Evolutionary conservation across 1,140 invertebrate species (phyloP), one percentile per base, ranked within the genome.

Genomic region (Nymphalis io): DNA sequence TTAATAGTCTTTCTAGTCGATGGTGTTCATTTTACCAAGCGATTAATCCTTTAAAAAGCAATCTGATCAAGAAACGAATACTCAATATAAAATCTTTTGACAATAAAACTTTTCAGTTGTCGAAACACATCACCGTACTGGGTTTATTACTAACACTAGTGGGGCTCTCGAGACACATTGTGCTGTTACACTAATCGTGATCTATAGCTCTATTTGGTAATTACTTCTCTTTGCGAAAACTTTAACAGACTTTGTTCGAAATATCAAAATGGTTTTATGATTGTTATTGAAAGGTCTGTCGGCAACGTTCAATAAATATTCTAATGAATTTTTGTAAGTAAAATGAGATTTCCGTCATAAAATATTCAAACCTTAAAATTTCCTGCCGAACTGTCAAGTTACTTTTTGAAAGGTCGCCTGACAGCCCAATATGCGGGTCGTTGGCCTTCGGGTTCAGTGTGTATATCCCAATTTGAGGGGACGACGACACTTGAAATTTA

Each of bases 101-200:
- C 38, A 23, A 66, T 66, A 39, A 40, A 70, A 76, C 46, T 73
- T 67, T 67, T 76, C 74, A 73, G 61, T 71, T 51, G 46, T 51
- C 46, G 46, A 51, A 76, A 66, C 73, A 71, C 71, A 76, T 73
- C 74, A 71, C 74, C 70, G 40, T 46, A 67, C 57, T 70, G 63
- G 39, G 68, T 70, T 70, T 73, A 76, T 76, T 76, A 71, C 68
- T 64, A 58, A 59, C 69, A 57, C 64, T 40, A 61, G 62, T 71
- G 23, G 21, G 38, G 57, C 74, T 64, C 68, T 51, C 40, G 74
- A 68, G 74, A 51, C 70, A 62, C 72, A 70, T 76, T 73, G 60
- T 62, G 46, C 58, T 75, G 63, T 73, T 68, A 73, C 68, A 68
- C 68, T 73, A 71, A 76, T 76, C 70, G 68, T 71, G 59, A 76